Conservation (phyloP, 2,113 vertebrate species). For the Ariopsis seemanni region DNA sequence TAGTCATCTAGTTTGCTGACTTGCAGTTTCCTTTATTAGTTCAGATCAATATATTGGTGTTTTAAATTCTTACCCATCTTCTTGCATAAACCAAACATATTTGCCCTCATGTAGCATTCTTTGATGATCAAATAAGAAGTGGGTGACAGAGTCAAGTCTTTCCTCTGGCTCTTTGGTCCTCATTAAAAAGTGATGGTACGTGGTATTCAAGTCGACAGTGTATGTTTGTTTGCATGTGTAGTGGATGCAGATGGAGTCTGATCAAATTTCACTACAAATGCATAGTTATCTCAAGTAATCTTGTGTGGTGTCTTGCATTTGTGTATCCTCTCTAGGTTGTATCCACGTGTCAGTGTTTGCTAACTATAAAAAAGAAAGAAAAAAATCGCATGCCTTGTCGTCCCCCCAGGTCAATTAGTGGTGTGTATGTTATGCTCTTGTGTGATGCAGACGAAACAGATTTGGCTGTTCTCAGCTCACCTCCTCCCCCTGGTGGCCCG, state of each 20-base stretch:
- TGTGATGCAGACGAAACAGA: constrained; percentile 98
- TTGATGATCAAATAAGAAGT: background rate
- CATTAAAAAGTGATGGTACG: background rate
- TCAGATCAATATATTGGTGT: background rate
- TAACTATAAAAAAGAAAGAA: background rate
- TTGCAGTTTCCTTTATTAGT: background rate
- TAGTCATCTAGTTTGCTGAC: too few species aligned
- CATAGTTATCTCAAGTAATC: background rate
- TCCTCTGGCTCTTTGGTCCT: background rate
- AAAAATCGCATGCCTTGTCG: background rate
- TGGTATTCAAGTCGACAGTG: background rate
- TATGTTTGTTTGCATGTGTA: constrained; percentile 2
- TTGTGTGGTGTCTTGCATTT: constrained; percentile 11
- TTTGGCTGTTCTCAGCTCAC: constrained; percentile 98
- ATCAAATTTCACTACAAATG: background rate
- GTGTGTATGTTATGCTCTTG: constrained; percentile 96
- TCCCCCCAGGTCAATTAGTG: constrained; percentile 87
- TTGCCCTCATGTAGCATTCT: background rate
- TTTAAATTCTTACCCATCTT: background rate
- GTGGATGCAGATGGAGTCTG: background rate
- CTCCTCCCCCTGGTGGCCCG: constrained; percentile 94
- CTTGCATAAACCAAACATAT: background rate
- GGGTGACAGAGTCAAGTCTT: background rate
- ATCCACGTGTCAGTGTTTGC: background rate
- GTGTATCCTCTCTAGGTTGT: background rate